phyloP scores from a whole-genome alignment of 1,140 invertebrate species.

The Heliconius hermathena region DNA sequence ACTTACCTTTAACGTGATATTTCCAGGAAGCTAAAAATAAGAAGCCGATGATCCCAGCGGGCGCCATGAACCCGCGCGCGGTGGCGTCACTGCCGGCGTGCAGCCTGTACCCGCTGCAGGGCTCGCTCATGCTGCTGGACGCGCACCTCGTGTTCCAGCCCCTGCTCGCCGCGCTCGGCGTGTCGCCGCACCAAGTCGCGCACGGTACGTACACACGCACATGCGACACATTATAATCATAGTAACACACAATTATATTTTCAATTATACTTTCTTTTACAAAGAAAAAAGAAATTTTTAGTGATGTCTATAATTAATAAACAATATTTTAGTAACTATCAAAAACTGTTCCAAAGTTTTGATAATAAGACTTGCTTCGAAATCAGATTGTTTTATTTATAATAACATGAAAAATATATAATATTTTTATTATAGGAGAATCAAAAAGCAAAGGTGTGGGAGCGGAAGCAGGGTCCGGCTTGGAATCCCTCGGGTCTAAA shows the following conservation, averaged over 20 bases:
- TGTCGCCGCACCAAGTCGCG: slow-evolving; percentile 92
- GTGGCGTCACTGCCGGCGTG: slow-evolving; percentile 78
- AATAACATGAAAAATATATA: neutral
- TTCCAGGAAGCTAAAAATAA: slow-evolving; percentile 65
- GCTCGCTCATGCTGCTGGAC: slow-evolving; percentile 91
- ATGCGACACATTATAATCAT: neutral
- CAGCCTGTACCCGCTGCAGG: slow-evolving; percentile 88
- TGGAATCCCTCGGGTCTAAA: slow-evolving; percentile 95
- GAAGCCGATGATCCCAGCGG: slow-evolving; percentile 64
- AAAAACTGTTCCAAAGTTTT: too few relatives aligned
- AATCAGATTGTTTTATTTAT: neutral
- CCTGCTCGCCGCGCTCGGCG: slow-evolving; percentile 90
- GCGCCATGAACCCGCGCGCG: slow-evolving; percentile 70
- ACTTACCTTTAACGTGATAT: too few relatives aligned
- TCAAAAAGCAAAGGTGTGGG: slow-evolving; percentile 60
- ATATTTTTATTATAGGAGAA: slow-evolving; percentile 50
- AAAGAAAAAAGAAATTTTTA: neutral
- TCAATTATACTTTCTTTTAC: neutral
- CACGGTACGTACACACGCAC: slow-evolving; percentile 63
- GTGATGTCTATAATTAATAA: too few relatives aligned
- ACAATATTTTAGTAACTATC: too few relatives aligned
- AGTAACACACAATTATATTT: neutral
- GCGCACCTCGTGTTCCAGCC: slow-evolving; percentile 97
- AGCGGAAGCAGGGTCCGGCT: slow-evolving; percentile 72
- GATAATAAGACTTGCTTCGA: too few relatives aligned